Evolutionary conservation across 2,888 invertebrate species (phyloP), one percentile per base, ranked within the genome.

Genomic region (Rhamphomyia laevipes): DNA sequence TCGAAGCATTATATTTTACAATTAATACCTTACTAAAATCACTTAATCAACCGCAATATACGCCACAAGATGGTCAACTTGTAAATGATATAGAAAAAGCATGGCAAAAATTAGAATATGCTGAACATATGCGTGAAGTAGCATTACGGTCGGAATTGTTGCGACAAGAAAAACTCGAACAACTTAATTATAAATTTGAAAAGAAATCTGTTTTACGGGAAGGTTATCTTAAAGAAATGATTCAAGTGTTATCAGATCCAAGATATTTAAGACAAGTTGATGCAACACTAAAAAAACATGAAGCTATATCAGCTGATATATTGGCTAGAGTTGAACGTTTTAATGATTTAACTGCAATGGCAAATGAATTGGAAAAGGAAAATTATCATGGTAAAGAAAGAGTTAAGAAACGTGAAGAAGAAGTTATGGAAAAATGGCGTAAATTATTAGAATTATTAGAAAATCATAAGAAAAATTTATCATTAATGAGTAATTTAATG

Each of bases 161-260:
- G 37, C 73, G 95, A 4, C 96, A 96, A 63, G 94, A 97, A 68
- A 77, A 91, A 48, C 73, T 99, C 13, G 95, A 97, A 63, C 93
- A 94, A 62, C 75, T 97, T 43, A 95, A 95, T 63, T 90, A 91
- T 67, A 90, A 94, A 66, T 99, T 99, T 68, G 90, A 92, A 63
- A 84, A 89, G 59, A 99, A 99, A 78, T 90, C 91, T 53, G 86
- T 89, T 2, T 78, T 99, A 45, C 80, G 97, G 46, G 94, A 96
- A 61, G 89, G 92, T 0, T 99, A 97, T 73, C 73, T 99, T 53
- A 90, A 91, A 70, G 97, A 97, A 73, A 97, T 97, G 95, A 92
- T 90, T 57, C 89, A 89, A 67, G 93, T 97, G 15, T 73, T 97
- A 16, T 87, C 88, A 0, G 93, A 93, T 73, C 88, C 91, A 1